These are phyloP conservation scores for Eolophus roseicapilla DNA, from an alignment of 2,113 vertebrate species.

Conservation along the genomic window DNA sequence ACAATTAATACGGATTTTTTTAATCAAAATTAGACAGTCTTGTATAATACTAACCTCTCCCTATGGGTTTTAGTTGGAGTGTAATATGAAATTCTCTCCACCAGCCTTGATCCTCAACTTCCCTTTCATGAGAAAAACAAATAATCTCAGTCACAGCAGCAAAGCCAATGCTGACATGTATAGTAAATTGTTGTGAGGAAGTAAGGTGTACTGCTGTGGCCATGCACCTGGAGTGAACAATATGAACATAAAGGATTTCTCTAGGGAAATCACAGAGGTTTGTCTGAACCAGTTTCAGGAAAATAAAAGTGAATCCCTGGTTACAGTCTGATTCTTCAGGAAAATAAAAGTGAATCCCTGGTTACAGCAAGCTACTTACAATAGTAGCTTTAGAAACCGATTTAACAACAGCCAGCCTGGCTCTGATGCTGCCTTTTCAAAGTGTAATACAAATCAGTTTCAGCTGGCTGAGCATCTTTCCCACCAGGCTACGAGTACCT, in stretches of 20 bases:
- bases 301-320: slow-evolving; percentile 46
- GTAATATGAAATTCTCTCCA: slow-evolving; percentile 1
- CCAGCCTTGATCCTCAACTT: neutral
- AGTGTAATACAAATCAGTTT: slow-evolving; percentile 19
- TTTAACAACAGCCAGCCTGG: slow-evolving; percentile 23
- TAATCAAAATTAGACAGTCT: neutral
- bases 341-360: slow-evolving; percentile 50
- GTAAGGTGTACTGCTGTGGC: neutral
- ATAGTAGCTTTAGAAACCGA: neutral
- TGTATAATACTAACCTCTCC: neutral
- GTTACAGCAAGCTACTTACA: slow-evolving; percentile 27
- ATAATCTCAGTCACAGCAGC: slow-evolving; percentile 12
- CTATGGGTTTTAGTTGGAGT: neutral
- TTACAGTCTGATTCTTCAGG: slow-evolving; percentile 12
- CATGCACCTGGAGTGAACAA: slow-evolving; percentile 20
- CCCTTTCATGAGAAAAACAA: neutral
- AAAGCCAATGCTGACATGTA: neutral
- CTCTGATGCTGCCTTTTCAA: slow-evolving; percentile 35
- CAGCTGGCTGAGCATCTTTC: slow-evolving; percentile 30
- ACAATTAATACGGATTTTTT: neutral
- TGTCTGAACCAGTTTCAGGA: slow-evolving; percentile 30
- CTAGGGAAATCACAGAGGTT: slow-evolving; percentile 55
- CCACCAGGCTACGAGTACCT: neutral
- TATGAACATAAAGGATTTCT: slow-evolving; percentile 44
- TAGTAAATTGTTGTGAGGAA: slow-evolving; percentile 48